Conservation (phyloP, 2,888 invertebrate species). For the Spisula subtruncata region DNA sequence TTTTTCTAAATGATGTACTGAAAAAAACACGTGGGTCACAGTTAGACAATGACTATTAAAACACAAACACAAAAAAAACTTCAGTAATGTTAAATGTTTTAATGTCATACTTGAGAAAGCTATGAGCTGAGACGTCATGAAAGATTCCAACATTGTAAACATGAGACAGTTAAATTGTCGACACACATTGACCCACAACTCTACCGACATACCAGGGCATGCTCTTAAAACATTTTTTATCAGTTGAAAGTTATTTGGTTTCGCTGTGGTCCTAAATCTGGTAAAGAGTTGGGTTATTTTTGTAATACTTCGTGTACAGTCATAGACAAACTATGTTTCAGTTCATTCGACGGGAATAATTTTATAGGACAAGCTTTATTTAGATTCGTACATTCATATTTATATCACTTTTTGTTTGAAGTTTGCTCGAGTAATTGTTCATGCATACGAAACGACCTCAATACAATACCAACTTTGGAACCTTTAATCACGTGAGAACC, state of each 20-base stretch:
- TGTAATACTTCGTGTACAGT: neutral
- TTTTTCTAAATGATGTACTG: neutral
- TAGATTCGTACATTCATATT: no score
- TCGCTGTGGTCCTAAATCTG: neutral
- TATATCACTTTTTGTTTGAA: no score
- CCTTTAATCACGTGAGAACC: no score
- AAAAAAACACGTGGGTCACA: neutral
- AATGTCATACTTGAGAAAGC: slow-evolving; percentile 16
- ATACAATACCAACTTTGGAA: no score
- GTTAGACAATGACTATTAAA: slow-evolving; percentile 21
- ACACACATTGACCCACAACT: neutral
- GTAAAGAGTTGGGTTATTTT: neutral
- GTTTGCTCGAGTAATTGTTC: no score
- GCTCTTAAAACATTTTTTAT: neutral
- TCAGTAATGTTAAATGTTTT: neutral
- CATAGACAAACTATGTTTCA: no score
- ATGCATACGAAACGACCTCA: no score
- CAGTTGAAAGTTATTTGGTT: neutral
- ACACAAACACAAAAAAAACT: neutral
- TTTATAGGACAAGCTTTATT: no score
- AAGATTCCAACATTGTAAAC: slow-evolving; percentile 14
- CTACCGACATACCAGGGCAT: neutral
- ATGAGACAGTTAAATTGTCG: slow-evolving; percentile 1
- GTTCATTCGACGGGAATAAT: no score
- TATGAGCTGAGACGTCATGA: neutral